These are phyloP conservation scores for Harpegnathos saltator DNA, from an alignment of 1,140 invertebrate genomes.

Conservation along the genomic window DNA sequence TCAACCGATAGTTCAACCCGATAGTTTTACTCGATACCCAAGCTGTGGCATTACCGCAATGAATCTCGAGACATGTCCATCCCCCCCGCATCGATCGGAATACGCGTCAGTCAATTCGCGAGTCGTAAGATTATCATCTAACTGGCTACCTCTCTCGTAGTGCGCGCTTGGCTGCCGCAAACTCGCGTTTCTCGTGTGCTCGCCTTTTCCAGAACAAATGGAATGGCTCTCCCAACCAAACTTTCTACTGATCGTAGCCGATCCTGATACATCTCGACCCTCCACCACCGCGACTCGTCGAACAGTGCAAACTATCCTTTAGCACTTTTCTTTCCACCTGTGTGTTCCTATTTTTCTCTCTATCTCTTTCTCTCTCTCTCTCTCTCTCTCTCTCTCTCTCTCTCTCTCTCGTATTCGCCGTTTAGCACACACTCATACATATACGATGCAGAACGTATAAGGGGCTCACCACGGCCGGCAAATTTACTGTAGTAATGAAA, in stretches of 20 bases:
- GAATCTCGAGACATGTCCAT: not conserved
- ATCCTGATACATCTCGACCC: slow-evolving; percentile 43
- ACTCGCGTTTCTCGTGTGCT: slow-evolving; percentile 1
- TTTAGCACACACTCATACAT: slow-evolving; percentile 48
- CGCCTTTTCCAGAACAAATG: slow-evolving; percentile 42
- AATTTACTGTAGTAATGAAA: slow-evolving; percentile 79
- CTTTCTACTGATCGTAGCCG: slow-evolving; percentile 47
- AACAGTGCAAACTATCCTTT: slow-evolving; percentile 57
- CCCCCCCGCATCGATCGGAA: no score
- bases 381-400: not conserved
- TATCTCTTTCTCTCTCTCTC: not conserved
- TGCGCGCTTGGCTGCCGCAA: not conserved
- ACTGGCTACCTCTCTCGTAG: not conserved
- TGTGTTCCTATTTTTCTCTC: not conserved
- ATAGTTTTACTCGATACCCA: not conserved
- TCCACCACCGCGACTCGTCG: slow-evolving; percentile 41
- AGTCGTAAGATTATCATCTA: slow-evolving; percentile 25
- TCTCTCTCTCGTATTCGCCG: slow-evolving; percentile 20
- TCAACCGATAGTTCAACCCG: not conserved
- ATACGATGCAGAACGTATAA: slow-evolving; percentile 66
- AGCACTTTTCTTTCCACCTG: slow-evolving; percentile 37
- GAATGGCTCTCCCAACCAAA: slow-evolving; percentile 9
- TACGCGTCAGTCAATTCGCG: not conserved
- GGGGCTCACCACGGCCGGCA: slow-evolving; percentile 65
- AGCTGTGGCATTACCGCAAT: no score